Base-by-base conservation (phyloP, 1,140 invertebrate species). In the Drosophila nigromelanica region DNA sequence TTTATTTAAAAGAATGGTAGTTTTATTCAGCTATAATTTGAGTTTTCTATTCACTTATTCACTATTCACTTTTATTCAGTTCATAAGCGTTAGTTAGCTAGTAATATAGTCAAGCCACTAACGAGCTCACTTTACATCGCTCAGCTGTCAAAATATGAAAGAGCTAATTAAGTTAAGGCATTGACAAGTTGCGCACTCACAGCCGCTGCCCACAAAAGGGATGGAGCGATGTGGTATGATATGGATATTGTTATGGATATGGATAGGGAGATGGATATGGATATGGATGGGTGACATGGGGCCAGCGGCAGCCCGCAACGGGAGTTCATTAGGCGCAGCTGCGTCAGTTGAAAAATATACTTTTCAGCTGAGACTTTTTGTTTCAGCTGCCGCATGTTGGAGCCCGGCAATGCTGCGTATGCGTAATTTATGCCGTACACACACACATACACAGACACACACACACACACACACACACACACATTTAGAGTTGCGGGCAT, bases 371-470 rank as follows among this genome's bases (percentile, higher is more conserved):
- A 56, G 48, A 67, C 40, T 72, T 72, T 83, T 69, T 80, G 67
- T 69, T 76, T 63, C 71, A 45, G 51, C 60, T 24, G 24, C 15
- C n/a, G 56, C 14, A 12, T 12, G 37, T 39, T 47, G 42, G 15
- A 37, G 43, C 42, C 59, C 43, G 55, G 52, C 61, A 58, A 72
- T 75, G 74, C 74, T 81, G 78, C 82, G 83, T 87, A 87, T 89
- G 83, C 83, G 83, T 87, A 89, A 87, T 87, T 82, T 87, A 87
- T 87, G 78, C 76, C 69, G 43, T 52, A 75, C 47, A 54, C 54
- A 58, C n/a, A 60, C 33, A 42, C 39, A 75, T 42, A 54, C 54
- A 58, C n/a, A 60, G 24, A 42, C 39, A 58, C n/a, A 60, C 33
- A 42, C 33, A 63, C 24, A 63, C 58, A 60, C n/a, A 64, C 45